Evolutionary conservation across 92 coral and sea anemone species (phyloP).

Genomic region (Meandrina meandrites): DNA sequence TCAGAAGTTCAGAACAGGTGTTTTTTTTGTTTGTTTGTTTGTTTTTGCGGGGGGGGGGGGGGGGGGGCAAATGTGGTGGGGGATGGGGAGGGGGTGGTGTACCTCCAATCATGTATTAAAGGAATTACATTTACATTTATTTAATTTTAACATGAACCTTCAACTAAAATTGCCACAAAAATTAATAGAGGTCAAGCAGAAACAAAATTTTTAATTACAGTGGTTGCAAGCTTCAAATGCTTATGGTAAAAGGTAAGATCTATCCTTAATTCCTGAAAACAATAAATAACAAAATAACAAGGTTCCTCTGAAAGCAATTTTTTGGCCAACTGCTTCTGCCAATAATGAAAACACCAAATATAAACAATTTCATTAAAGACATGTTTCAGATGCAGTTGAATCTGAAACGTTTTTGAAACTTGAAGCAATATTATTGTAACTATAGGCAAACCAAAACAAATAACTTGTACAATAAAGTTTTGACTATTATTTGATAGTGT

Average conservation of each 20-base stretch:
- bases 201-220: not conserved
- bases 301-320: not conserved
- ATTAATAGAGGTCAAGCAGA: not conserved
- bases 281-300: not conserved
- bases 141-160: not conserved
- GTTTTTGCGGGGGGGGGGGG: no score
- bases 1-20: no score
- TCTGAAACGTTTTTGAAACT: no score
- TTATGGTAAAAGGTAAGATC: not conserved
- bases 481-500: not conserved
- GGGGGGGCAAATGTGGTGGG: no score
- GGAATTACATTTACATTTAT: not conserved
- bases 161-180: not conserved
- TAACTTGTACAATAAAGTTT: not conserved
- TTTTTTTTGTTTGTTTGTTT: no score
- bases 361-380: no score
- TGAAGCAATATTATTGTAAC: no score
- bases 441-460: no score
- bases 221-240: no score
- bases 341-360: not conserved
- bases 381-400: no score
- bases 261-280: not conserved
- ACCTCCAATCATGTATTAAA: no score
- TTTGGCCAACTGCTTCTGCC: not conserved
- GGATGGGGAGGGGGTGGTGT: no score